Percentiles rank a stretch among this genome's conserved stretches.
Conservation (phyloP, 2,888 invertebrate genomes). For the Zaprionus bogoriensis region DNA sequence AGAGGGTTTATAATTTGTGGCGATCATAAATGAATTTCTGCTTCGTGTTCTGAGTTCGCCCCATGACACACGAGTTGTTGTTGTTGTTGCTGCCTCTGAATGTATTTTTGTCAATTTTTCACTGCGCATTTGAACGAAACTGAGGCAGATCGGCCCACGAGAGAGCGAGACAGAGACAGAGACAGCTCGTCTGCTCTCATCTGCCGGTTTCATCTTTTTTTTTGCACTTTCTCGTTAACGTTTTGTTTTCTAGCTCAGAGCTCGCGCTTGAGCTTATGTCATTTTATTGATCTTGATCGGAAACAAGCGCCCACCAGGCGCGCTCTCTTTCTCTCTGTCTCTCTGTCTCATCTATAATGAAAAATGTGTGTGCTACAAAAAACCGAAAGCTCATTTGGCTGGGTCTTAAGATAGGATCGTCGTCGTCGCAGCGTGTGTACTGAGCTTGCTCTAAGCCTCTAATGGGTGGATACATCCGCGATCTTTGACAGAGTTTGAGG, state of each 20-base stretch:
- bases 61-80: constrained; percentile 36
- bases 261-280: constrained; percentile 67
- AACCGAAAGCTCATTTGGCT: constrained; percentile 64
- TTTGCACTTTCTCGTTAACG: constrained; percentile 32
- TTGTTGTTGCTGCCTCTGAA: constrained; percentile 6
- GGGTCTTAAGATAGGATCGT: constrained; percentile 46
- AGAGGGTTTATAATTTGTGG: constrained; percentile 29
- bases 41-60: constrained; percentile 24
- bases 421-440: constrained; percentile 2
- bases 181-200: constrained; percentile 4
- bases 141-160: constrained; percentile 1
- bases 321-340: neutral
- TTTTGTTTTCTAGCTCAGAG: constrained; percentile 36
- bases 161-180: neutral
- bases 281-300: constrained; percentile 69
- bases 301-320: constrained; percentile 27
- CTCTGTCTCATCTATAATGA: constrained; percentile 17
- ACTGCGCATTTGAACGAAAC: constrained; percentile 59
- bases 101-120: constrained; percentile 51
- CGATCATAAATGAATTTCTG: constrained; percentile 65
- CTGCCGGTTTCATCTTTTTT: constrained; percentile 23
- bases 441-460: constrained; percentile 18
- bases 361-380: constrained; percentile 26
- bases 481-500: constrained; percentile 15
- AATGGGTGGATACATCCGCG: constrained; percentile 35